Conservation (phyloP, 2,797 vertebrate genomes). For the Tapera naevia region DNA sequence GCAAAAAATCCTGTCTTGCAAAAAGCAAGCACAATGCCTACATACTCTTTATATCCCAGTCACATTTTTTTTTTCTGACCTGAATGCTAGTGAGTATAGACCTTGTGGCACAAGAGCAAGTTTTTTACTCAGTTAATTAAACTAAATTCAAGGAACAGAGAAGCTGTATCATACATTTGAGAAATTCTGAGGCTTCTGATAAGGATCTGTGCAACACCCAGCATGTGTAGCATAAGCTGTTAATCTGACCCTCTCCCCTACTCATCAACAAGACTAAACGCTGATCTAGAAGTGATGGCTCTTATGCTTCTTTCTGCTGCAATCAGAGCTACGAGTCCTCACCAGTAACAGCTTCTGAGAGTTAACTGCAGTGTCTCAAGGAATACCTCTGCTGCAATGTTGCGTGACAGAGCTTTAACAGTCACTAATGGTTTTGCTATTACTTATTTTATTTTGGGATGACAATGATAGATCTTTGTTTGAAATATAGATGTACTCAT, state of each 20-base stretch:
- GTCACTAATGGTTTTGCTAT: slow-evolving; percentile 35
- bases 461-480: slow-evolving; percentile 47
- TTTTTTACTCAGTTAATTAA: not conserved
- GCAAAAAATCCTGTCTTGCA: not conserved
- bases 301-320: not conserved
- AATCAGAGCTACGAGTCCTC: not conserved
- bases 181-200: not conserved
- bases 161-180: not conserved
- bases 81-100: not conserved
- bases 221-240: not conserved
- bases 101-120: not conserved
- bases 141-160: not conserved
- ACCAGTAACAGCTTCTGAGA: not conserved
- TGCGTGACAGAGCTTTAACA: not conserved
- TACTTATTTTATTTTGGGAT: slow-evolving; percentile 58
- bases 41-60: not conserved
- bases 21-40: not conserved
- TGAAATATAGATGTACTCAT: slow-evolving; percentile 52
- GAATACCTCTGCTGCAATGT: not conserved
- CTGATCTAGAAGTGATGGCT: not conserved
- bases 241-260: not conserved
- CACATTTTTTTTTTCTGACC: not conserved
- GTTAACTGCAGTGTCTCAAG: not conserved
- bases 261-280: not conserved
- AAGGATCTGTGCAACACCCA: not conserved